phyloP scores from a whole-genome alignment of 1,140 invertebrate genomes.

The Yoshiicerus persimilis region DNA sequence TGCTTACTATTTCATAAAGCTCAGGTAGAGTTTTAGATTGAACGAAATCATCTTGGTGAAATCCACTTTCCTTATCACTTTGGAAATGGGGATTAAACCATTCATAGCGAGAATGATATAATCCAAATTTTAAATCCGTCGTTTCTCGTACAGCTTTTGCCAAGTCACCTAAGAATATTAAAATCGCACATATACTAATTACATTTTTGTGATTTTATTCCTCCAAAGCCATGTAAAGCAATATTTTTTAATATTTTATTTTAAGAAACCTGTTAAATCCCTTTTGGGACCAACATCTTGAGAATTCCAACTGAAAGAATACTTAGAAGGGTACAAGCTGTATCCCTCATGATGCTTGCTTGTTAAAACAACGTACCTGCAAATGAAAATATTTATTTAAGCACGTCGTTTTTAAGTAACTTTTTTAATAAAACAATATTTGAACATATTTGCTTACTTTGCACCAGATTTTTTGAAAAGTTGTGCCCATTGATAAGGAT shows the following conservation, averaged over 20 bases:
- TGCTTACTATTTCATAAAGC: slow-evolving; percentile 51
- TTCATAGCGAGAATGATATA: slow-evolving; percentile 57
- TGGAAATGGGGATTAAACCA: slow-evolving; percentile 61
- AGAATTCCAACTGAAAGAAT: slow-evolving; percentile 35
- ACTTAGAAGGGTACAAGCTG: slow-evolving; percentile 58
- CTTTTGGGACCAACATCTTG: not conserved
- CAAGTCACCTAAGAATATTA: slow-evolving; percentile 52
- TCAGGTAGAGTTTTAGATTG: slow-evolving; percentile 50
- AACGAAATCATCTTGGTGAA: slow-evolving; percentile 54
- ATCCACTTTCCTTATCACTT: slow-evolving; percentile 55
- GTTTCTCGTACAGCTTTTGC: slow-evolving; percentile 53
- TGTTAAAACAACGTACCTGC: slow-evolving; percentile 59
- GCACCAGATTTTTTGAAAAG: slow-evolving; percentile 54
- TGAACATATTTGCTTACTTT: slow-evolving; percentile 48
- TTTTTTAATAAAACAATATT: not conserved
- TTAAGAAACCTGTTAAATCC: not conserved
- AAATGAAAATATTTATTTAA: not conserved
- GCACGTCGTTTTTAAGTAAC: no score
- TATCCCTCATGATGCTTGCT: slow-evolving; percentile 62
- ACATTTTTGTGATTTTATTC: no score
- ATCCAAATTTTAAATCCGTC: slow-evolving; percentile 55
- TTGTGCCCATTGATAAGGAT: slow-evolving; percentile 53
- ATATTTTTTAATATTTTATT: no score
- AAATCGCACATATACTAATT: no score
- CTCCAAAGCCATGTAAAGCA: no score